phyloP scores from a whole-genome alignment of 2,888 invertebrate species.

The Liodrosophila aerea region DNA sequence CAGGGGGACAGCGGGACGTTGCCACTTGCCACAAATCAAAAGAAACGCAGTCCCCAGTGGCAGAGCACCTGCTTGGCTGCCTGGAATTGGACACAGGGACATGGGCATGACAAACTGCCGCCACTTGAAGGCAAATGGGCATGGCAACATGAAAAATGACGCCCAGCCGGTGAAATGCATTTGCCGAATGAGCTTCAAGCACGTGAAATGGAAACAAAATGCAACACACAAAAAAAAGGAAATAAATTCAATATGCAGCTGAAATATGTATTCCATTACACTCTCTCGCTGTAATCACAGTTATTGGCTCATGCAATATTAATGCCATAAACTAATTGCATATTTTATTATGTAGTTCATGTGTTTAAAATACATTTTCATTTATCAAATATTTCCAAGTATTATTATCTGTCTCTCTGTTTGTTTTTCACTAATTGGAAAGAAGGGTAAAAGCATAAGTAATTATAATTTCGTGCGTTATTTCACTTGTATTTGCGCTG shows the following conservation, averaged over 20 bases:
- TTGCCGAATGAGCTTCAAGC: slow-evolving; percentile 60
- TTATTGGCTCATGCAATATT: slow-evolving; percentile 30
- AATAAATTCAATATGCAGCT: slow-evolving; percentile 18
- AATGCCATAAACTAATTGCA: slow-evolving; percentile 49
- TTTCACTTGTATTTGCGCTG: slow-evolving; percentile 48
- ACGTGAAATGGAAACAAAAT: slow-evolving; percentile 48
- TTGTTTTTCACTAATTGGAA: slow-evolving; percentile 62
- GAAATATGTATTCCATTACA: not conserved
- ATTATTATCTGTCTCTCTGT: slow-evolving; percentile 15
- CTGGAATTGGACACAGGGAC: too few species aligned
- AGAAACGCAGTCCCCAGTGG: not conserved
- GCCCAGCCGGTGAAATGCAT: slow-evolving; percentile 60
- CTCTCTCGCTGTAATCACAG: slow-evolving; percentile 9
- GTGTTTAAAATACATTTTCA: slow-evolving; percentile 30
- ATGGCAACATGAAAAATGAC: slow-evolving; percentile 64
- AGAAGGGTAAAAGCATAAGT: slow-evolving; percentile 47
- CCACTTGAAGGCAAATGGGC: slow-evolving; percentile 52
- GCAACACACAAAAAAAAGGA: not conserved
- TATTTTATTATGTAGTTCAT: slow-evolving; percentile 2
- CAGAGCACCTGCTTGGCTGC: slow-evolving; percentile 42
- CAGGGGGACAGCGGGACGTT: slow-evolving; percentile 1
- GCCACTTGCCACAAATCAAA: slow-evolving; percentile 51
- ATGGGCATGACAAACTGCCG: slow-evolving; percentile 53
- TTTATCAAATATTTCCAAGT: slow-evolving; percentile 41
- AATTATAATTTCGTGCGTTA: slow-evolving; percentile 22